These are phyloP conservation scores for Nycteola revayana DNA, from an alignment of 2,888 invertebrate species.

Conservation along the genomic window DNA sequence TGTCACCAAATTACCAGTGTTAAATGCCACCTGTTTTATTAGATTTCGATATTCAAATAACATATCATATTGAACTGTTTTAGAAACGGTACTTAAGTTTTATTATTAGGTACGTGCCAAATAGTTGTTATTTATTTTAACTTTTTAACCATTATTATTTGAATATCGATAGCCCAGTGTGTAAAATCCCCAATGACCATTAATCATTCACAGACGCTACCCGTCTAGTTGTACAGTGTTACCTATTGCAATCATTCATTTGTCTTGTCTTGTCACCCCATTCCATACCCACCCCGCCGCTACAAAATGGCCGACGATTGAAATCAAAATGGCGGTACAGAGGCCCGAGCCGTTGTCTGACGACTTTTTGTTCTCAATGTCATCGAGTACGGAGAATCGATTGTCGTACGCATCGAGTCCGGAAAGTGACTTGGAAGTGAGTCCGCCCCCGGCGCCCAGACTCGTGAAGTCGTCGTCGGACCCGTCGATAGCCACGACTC, in stretches of 20 bases:
- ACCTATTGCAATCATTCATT: conserved; percentile 80
- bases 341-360: conserved; percentile 98
- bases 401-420: conserved; percentile 98
- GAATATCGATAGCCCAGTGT: conserved; percentile 62
- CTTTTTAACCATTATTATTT: conserved; percentile 19
- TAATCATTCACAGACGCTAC: conserved; percentile 73
- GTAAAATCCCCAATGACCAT: conserved; percentile 48
- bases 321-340: conserved; percentile 77
- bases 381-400: conserved; percentile 88
- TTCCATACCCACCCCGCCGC: conserved; percentile 77
- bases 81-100: background rate
- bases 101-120: background rate
- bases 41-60: conserved; percentile 44
- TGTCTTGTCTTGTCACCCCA: conserved; percentile 80
- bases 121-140: background rate
- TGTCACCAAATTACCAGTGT: conserved; percentile 54
- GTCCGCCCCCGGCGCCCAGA: conserved; percentile 91
- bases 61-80: conserved; percentile 12
- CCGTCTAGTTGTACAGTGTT: conserved; percentile 64
- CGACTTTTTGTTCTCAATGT: conserved; percentile 99
- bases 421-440: conserved; percentile 91
- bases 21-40: conserved; percentile 53
- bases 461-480: conserved; percentile 94
- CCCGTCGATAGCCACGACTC: conserved; percentile 96
- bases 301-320: conserved; percentile 43